phyloP scores from a whole-genome alignment of 2,888 invertebrate species.

The Bedellia somnulentella region DNA sequence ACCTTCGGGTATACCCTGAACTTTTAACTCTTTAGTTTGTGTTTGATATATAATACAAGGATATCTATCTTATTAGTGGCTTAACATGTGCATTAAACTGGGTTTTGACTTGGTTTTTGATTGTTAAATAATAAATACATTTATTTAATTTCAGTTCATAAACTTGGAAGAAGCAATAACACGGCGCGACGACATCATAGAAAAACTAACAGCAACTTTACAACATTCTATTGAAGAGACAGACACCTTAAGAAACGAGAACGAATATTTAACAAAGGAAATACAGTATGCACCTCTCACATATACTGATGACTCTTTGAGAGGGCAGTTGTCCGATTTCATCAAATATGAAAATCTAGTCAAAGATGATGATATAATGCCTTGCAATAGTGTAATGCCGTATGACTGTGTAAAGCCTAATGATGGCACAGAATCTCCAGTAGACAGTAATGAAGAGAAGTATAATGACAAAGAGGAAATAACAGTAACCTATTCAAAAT shows the following conservation, averaged over 20 bases:
- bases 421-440: constrained; percentile 34
- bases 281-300: constrained; percentile 54
- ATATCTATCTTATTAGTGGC: too few relatives aligned
- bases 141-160: constrained; percentile 59
- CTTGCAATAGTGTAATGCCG: constrained; percentile 42
- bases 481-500: constrained; percentile 40
- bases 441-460: constrained; percentile 45
- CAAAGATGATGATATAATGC: constrained; percentile 46
- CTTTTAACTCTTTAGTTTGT: too few relatives aligned
- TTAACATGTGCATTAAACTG: too few relatives aligned
- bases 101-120: too few relatives aligned
- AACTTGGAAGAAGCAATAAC: constrained; percentile 72
- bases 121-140: too few relatives aligned
- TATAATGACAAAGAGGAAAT: constrained; percentile 55
- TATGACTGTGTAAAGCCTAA: too few relatives aligned
- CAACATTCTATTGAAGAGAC: constrained; percentile 66
- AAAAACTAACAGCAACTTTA: constrained; percentile 70
- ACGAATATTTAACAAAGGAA: constrained; percentile 63
- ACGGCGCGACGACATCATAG: constrained; percentile 71
- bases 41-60: constrained; percentile 6
- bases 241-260: constrained; percentile 63
- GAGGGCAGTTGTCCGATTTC: constrained; percentile 45
- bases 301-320: constrained; percentile 43
- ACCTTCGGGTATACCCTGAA: too few relatives aligned
- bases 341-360: constrained; percentile 42